phyloP scores from a whole-genome alignment of 1,140 invertebrate species.

The Drosophila melanogaster region DNA sequence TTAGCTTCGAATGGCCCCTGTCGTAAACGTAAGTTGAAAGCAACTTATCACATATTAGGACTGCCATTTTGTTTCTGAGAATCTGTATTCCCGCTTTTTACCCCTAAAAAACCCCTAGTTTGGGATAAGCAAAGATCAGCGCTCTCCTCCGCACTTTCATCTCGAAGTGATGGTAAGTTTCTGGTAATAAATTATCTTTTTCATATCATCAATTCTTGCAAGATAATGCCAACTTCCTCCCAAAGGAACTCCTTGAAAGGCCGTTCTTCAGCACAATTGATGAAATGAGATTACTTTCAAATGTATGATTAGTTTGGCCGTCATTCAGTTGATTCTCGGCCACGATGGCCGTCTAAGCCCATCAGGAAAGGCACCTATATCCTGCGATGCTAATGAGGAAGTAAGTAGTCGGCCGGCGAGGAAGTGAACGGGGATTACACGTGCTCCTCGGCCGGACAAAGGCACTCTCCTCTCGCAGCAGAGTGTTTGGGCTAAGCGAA shows the following conservation, averaged over 20 bases:
- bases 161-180: no score
- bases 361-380: slow-evolving; percentile 35
- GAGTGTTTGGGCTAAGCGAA: slow-evolving; percentile 16
- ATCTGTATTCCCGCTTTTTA: background rate
- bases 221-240: background rate
- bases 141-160: no score
- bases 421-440: slow-evolving; percentile 44
- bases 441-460: slow-evolving; percentile 42
- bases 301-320: slow-evolving; percentile 23
- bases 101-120: background rate
- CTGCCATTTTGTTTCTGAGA: slow-evolving; percentile 11
- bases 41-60: background rate
- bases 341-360: slow-evolving; percentile 38
- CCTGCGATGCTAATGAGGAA: slow-evolving; percentile 66
- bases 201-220: background rate
- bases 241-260: background rate
- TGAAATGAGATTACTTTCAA: slow-evolving; percentile 49
- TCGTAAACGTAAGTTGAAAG: background rate
- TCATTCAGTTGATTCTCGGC: slow-evolving; percentile 7
- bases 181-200: no score
- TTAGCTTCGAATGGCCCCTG: slow-evolving; percentile 1
- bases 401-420: slow-evolving; percentile 48
- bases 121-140: no score
- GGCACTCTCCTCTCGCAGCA: slow-evolving; percentile 3
- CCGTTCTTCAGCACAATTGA: slow-evolving; percentile 10